Base-by-base conservation (phyloP, 2,113 vertebrate genomes). In the Microtus ochrogaster region DNA sequence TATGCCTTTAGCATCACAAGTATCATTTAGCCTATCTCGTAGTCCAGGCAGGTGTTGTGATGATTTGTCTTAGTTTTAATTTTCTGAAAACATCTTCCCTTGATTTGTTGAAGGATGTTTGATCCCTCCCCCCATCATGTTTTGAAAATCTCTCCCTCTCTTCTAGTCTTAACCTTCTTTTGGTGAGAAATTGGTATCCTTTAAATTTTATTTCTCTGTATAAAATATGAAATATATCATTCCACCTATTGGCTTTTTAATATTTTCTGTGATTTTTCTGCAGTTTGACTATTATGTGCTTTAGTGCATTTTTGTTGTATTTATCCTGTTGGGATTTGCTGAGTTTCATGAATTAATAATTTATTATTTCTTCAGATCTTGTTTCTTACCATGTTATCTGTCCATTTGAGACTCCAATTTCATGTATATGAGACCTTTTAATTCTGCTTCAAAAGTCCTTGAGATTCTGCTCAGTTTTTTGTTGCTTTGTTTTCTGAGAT, bases 11-110 rank as follows among this genome's bases (percentile, higher is more conserved):
- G 30, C 26, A 73, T 55, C 36, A 90, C 33, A 63, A 87, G 36
- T 19, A 65, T 84, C 30, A 78, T 14, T 88, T 49, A 95, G 17
- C 22, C 76, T 81, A 82, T 90, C 47, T 82, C n/a, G 5, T 52
- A 83, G 36, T 26, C 17, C 11, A 78, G 30, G 10, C 11, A 73
- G 24, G n/a, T 66, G 41, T 95, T 58, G 84, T 89, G 28, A 94
- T 77, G 41, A 86, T 94, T 92, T 76, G 66, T 70, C 39, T 81
- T 74, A 78, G 13, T 66, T 92, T 78, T 36, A 58, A 92, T 41
- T 58, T 79, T 89, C 79, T 90, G 68, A 72, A 81, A 90, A 95
- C 85, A 16, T 79, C 44, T 95, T 72, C 85, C n/a, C 86, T 73
- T 94, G 3, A 44, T 36, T 79, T 89, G 36, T 79, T 91, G 36